Base-by-base conservation (phyloP, 2,888 invertebrate genomes). In the Machimus rusticus region DNA sequence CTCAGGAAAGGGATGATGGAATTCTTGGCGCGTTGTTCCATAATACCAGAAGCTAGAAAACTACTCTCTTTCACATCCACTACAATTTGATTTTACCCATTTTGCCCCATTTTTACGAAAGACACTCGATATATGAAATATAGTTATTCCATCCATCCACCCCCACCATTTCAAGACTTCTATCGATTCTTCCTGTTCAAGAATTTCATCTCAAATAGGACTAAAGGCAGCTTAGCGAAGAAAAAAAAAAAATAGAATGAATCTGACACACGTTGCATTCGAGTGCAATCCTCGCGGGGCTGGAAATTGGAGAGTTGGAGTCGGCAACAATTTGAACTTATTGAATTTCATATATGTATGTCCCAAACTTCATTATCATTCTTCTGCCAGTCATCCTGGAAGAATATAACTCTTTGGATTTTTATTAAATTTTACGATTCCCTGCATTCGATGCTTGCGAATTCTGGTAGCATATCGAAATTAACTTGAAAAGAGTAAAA, bases 41-140 rank as follows among this genome's bases (percentile, higher is more conserved):
- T 31, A 28, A 19, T 31, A 46, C 9, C 51, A 46, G 12, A 8
- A 57, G n/a, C 28, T 31, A 76, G n/a, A 31, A n/a, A n/a, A 34
- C 2, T 14, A 66, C 66, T 82, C 16, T 57, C 39, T 55, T 57
- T 1, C 57, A 57, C 39, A 31, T 66, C 81, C 66, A 57, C n/a
- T 82, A 37, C 82, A 82, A 82, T 82, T 82, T 37, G 66, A 82
- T 82, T 82, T 82, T 16, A n/a, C 16, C 82, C 16, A 82, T 57
- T 82, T 82, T 12, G 51, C n/a, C 14, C 82, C 16, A 82, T 57
- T 82, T 82, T 51, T 46, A 16, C 39, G 31, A 57, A 28, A 82
- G 57, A 82, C 39, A 57, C 82, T 66, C 57, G 82, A 43, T 43
- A 66, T 82, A 66, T 82, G 82, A 82, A 82, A 82, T 66, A 81